Evolutionary conservation across 2,113 vertebrate species (phyloP), one percentile per base, ranked within the genome.

Genomic region (Poeciliopsis prolifica): DNA sequence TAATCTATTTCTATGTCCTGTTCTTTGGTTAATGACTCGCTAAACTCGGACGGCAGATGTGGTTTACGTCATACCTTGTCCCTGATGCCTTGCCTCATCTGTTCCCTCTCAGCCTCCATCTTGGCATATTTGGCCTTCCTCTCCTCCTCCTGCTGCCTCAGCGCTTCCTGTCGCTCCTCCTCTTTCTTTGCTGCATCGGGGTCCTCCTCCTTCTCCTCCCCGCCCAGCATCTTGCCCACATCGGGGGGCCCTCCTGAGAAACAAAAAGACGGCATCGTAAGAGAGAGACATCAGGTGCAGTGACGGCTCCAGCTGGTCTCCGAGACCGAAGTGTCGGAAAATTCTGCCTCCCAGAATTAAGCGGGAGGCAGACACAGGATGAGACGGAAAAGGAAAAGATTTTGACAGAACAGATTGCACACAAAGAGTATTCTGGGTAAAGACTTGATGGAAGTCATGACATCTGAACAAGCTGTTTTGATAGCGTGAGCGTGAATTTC

Each of bases 141-240:
- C 87, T 99, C 98, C 35, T 99, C 98, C 88, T 99, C 98, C 93
- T 99, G 95, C 92, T 99, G 98, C 86, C 96, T 95, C 76, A 99
- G 94, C 0, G 97, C 97, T 75, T 99, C 98, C 94, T 98, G 97
- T 80, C 97, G 87, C 84, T 99, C 97, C 70, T 99, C 98, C 79
- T 99, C 98, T 82, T 99, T 99, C 89, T 96, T 96, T 81, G 97
- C 97, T 0, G 97, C 98, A 0, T 99, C 98, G 0, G 98, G 98
- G 77, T 99, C 98, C 86, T 99, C 97, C 82, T 99, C 98, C 82
- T 98, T 96, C 88, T 99, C 97, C 88, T 99, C 98, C 0, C 97
- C 97, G 7, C 97, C 98, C 78, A 99, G 90, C 98, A 99, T 98
- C 90, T 99, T 99, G 66, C 98, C 97, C 93, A 99, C 97, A 91